These are phyloP conservation scores for Cataglyphis rosenhaueri DNA, from an alignment of 2,888 invertebrate species.

Conservation along the genomic window DNA sequence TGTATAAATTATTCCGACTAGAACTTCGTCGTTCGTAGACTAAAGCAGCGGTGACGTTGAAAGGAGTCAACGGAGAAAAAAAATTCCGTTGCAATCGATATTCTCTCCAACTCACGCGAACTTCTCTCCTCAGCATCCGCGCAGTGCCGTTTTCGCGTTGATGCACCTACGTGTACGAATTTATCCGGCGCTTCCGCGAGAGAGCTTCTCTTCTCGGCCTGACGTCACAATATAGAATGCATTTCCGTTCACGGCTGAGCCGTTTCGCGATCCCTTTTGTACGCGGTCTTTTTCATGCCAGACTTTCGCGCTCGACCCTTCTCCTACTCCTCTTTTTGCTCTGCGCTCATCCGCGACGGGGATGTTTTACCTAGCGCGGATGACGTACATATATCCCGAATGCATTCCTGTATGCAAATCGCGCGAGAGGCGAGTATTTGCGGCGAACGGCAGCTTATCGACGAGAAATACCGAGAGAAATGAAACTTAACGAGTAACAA, in stretches of 20 bases:
- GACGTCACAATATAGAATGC: conserved; percentile 55
- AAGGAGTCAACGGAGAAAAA: conserved; percentile 12
- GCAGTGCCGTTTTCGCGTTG: neutral
- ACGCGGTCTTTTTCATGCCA: conserved; percentile 49
- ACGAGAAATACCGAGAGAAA: conserved; percentile 5
- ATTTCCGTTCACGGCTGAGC: conserved; percentile 49
- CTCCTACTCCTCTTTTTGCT: neutral
- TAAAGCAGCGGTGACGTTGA: conserved; percentile 23
- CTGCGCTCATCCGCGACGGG: conserved; percentile 16
- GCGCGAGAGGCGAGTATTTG: conserved; percentile 14
- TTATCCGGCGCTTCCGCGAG: conserved; percentile 30
- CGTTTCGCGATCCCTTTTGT: conserved; percentile 51
- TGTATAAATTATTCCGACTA: conserved; percentile 46
- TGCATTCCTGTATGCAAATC: conserved; percentile 46
- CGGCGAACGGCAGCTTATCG: conserved; percentile 25
- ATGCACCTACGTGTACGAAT: conserved; percentile 43
- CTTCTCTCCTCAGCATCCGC: neutral
- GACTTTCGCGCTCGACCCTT: conserved; percentile 27
- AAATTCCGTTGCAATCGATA: conserved; percentile 29
- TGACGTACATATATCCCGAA: conserved; percentile 46
- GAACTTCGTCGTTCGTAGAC: neutral
- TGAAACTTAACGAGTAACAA: neutral
- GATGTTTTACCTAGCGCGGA: conserved; percentile 39
- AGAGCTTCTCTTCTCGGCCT: conserved; percentile 17
- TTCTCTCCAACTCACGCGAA: conserved; percentile 20